Percentiles rank a stretch among this genome's conserved stretches.
These are phyloP conservation scores for Vidua macroura DNA, from an alignment of 2,113 vertebrate genomes.

Conservation along the genomic window DNA sequence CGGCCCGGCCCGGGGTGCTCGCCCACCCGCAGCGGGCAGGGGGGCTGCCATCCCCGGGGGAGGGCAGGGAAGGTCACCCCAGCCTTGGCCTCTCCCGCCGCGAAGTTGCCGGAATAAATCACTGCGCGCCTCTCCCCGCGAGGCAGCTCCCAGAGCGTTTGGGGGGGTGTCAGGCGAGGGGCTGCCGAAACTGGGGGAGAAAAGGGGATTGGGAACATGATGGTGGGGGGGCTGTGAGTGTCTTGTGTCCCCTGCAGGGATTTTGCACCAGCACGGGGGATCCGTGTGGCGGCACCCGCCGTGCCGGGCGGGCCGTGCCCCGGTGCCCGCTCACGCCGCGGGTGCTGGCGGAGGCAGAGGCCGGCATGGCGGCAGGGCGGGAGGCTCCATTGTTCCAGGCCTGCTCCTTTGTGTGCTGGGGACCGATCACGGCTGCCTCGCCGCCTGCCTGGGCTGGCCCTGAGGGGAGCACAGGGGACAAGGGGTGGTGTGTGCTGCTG, in stretches of 20 bases:
- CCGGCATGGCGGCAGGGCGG: slow-evolving; percentile 1
- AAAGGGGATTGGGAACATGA: not conserved
- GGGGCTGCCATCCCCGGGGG: not conserved
- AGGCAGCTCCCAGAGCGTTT: not conserved
- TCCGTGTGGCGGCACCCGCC: accelerated
- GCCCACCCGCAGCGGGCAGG: not conserved
- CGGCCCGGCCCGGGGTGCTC: not conserved
- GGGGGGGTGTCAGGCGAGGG: not conserved
- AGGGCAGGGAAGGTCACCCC: slow-evolving; percentile 18
- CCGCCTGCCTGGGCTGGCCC: not conserved
- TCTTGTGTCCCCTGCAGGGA: not conserved
- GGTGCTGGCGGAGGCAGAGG: not conserved
- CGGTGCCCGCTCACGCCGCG: not conserved
- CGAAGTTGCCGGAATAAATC: not conserved
- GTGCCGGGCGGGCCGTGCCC: not conserved
- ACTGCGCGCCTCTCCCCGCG: not conserved
- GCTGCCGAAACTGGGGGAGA: accelerated
- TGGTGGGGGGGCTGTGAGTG: not conserved
- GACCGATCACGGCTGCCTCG: not conserved
- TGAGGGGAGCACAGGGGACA: not conserved
- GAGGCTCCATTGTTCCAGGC: slow-evolving; percentile 52
- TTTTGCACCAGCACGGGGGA: accelerated
- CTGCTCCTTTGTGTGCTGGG: slow-evolving; percentile 30
- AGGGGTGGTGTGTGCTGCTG: not conserved
- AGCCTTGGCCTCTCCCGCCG: not conserved